Conservation (phyloP, 1,140 invertebrate species). For the Carcinoscorpius rotundicauda region DNA sequence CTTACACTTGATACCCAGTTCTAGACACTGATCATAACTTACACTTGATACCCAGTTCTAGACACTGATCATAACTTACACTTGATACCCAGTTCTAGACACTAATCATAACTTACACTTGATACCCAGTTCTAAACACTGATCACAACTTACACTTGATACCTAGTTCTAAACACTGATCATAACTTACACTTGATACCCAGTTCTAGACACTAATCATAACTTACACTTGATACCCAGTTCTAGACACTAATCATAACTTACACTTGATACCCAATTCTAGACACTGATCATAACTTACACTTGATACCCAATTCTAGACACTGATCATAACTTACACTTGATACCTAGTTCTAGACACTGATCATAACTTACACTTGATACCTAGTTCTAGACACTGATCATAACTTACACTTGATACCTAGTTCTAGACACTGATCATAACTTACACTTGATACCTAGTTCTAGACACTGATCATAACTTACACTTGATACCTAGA, state of each 20-base stretch:
- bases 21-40: conserved; percentile 18
- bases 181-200: conserved; percentile 48
- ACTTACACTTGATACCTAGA: conserved; percentile 71
- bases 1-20: no score
- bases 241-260: conserved; percentile 9
- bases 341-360: no score
- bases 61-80: no score
- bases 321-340: conserved; percentile 32
- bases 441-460: no score
- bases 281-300: no score
- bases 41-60: no score
- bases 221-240: no score
- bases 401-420: conserved; percentile 50
- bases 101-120: conserved; percentile 36
- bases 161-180: neutral
- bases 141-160: no score
- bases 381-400: neutral
- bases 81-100: neutral
- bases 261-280: conserved; percentile 58
- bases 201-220: no score
- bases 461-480: neutral
- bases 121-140: no score
- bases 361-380: no score
- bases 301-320: neutral
- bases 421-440: no score